Evolutionary conservation across 2,113 vertebrate species (phyloP).

Genomic region (Cnemophilus loriae): DNA sequence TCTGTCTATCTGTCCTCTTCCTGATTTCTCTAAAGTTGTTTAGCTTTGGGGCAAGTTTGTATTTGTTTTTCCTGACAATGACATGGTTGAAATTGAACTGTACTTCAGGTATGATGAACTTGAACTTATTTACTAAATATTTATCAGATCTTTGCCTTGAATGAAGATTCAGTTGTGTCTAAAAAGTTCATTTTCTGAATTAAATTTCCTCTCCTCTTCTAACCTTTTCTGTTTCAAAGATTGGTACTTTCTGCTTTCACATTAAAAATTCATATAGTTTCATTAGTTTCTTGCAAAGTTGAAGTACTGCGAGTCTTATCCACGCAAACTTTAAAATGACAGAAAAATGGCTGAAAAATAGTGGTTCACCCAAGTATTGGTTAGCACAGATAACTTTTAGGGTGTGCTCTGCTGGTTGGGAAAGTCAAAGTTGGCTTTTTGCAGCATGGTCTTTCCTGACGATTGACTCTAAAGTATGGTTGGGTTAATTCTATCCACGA

Average conservation of each 20-base stretch:
- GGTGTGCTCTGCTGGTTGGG: neutral
- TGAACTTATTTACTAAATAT: constrained; percentile 38
- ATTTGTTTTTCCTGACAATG: constrained; percentile 57
- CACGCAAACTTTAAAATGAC: neutral
- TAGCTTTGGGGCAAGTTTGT: constrained; percentile 58
- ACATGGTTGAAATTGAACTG: constrained; percentile 45
- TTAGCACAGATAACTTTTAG: neutral
- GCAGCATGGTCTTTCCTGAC: neutral
- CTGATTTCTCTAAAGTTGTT: constrained; percentile 66
- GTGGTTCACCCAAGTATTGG: neutral
- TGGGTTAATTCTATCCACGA: neutral
- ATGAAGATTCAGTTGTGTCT: neutral
- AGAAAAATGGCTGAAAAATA: neutral
- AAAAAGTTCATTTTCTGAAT: neutral
- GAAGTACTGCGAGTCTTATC: neutral
- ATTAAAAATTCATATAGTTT: neutral
- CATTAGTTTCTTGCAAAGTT: neutral
- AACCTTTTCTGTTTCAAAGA: neutral
- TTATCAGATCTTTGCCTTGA: constrained; percentile 12
- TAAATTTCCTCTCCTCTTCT: neutral
- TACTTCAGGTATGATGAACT: constrained; percentile 46
- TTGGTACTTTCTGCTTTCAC: neutral
- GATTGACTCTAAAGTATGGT: neutral
- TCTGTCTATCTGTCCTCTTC: constrained; percentile 71
- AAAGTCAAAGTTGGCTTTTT: neutral